Conservation (phyloP, 2,113 vertebrate genomes). For the Hypocryptadius cinnamomeus region DNA sequence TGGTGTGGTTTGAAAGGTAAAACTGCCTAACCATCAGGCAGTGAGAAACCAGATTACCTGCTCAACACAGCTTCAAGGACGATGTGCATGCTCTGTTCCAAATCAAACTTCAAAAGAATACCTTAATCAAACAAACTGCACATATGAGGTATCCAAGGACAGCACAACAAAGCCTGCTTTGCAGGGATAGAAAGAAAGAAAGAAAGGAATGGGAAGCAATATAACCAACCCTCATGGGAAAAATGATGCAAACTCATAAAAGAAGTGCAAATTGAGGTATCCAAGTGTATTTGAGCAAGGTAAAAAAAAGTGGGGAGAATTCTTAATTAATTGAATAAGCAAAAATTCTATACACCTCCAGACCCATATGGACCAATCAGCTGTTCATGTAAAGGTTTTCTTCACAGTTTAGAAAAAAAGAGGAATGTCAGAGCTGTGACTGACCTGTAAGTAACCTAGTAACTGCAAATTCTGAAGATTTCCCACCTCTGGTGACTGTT, state of each 20-base stretch:
- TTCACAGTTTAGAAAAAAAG: background rate
- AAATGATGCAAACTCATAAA: background rate
- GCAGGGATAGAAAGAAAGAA: background rate
- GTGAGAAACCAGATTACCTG: background rate
- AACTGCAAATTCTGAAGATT: background rate
- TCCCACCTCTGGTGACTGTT: background rate
- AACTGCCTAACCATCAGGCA: background rate
- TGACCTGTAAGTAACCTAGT: background rate
- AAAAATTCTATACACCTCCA: background rate
- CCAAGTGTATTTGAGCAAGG: background rate
- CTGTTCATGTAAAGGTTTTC: background rate
- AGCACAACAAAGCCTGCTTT: background rate
- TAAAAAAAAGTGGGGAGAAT: rapidly evolving
- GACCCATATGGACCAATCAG: background rate
- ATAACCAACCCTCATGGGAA: background rate
- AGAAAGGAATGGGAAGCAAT: background rate
- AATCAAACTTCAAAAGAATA: conserved; percentile 30
- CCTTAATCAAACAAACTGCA: conserved; percentile 20
- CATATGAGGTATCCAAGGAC: background rate
- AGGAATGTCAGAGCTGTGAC: background rate
- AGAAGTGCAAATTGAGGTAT: background rate
- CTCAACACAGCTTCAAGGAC: conserved; percentile 2
- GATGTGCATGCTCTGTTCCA: background rate
- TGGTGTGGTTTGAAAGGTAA: background rate
- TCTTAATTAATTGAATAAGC: background rate